Evolutionary conservation across 2,797 vertebrate genomes (phyloP).

Genomic region (Fringilla coelebs): DNA sequence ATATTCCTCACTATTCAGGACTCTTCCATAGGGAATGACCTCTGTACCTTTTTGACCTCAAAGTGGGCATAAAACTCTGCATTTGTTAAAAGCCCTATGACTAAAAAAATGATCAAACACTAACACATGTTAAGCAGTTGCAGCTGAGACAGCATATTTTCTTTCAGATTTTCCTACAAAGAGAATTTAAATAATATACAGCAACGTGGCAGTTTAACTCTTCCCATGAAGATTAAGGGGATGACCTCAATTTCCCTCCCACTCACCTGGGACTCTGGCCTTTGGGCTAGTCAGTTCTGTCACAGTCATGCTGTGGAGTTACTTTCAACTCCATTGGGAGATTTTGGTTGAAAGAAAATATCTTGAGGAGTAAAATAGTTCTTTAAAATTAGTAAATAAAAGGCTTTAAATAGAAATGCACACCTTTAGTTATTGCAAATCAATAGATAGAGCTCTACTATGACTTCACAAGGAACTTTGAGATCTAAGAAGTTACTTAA

Average conservation of each 20-base stretch:
- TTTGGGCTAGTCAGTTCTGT: background rate
- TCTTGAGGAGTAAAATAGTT: background rate
- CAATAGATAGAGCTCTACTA: background rate
- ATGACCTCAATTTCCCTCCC: background rate
- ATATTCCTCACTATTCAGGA: background rate
- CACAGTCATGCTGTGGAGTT: background rate
- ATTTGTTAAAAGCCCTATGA: background rate
- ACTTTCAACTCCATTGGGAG: background rate
- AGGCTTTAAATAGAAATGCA: background rate
- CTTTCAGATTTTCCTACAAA: background rate
- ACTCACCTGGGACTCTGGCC: background rate
- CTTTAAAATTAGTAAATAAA: background rate
- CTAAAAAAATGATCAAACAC: background rate
- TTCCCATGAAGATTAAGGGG: background rate
- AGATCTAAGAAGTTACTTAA: background rate
- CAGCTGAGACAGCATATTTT: background rate
- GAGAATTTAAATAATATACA: background rate
- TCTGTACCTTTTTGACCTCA: background rate
- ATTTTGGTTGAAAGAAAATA: background rate
- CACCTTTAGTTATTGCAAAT: background rate
- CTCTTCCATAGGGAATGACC: background rate
- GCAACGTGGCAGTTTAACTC: background rate
- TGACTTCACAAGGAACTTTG: background rate
- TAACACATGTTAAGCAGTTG: background rate
- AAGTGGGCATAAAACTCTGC: background rate